Base-by-base conservation (phyloP, 1,140 invertebrate genomes). In the Penaeus vannamei region DNA sequence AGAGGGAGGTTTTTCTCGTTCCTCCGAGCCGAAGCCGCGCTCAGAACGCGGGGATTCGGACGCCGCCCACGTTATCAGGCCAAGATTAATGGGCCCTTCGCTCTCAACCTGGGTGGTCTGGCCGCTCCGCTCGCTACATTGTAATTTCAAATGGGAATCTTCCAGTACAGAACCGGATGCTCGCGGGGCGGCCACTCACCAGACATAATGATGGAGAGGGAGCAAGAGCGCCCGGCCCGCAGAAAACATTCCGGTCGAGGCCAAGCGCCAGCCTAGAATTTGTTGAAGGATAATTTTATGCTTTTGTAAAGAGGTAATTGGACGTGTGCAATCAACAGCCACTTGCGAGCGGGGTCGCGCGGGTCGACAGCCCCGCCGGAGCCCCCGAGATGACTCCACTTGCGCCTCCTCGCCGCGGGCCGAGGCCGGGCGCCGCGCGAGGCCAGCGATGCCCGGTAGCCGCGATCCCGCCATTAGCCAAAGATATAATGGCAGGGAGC, bases 101-200 rank as follows among this genome's bases (percentile, higher is more conserved):
- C 61, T 81, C 86, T 87, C 86, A 66, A 81, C 86, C 62, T 87
- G 86, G 86, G 86, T 87, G 86, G 86, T 87, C 86, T 62, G 77
- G 23, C 76, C 60, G 86, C 61, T 60, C 80, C 20, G 29, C 77
- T 46, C 60, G 61, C 77, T 87, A 87, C 86, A 87, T 87, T 87
- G 86, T 87, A 87, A 87, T 87, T 87, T 87, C 86, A 87, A 87
- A 87, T 87, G 86, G 77, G 86, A 87, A 69, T 87, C 86, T 87
- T 87, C 60, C 86, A 87, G 86, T 66, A 59, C 14, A 82, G 79
- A 84, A 53, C 77, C 77, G 77, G 86, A 82, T 87, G 79, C 77
- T 87, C 72, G 76, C 42, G 60, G 79, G 86, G 86, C 59, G 84
- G 84, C 84, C 36, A 36, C 62, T 53, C 83, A 26, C 53, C 36